These are phyloP conservation scores for Proteles cristata DNA, from an alignment of 2,113 vertebrate species.

Conservation along the genomic window DNA sequence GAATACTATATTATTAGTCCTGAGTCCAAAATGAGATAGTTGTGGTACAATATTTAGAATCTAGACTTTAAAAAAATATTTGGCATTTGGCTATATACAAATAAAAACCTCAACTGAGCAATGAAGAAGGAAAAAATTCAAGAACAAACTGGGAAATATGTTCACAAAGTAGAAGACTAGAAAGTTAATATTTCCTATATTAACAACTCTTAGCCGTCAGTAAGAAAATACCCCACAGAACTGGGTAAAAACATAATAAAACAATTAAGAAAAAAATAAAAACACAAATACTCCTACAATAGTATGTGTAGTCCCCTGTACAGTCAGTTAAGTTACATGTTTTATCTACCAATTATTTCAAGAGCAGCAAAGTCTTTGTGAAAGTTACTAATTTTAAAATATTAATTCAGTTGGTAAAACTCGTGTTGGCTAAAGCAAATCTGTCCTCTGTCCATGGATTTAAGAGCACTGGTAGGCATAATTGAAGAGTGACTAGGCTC, in stretches of 20 bases:
- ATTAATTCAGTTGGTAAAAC: not conserved
- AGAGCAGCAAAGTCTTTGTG: not conserved
- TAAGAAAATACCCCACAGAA: not conserved
- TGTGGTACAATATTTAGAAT: not conserved
- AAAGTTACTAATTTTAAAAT: not conserved
- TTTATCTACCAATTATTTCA: not conserved
- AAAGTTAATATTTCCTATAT: not conserved
- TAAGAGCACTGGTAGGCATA: not conserved
- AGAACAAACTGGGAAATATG: not conserved
- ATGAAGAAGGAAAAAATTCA: not conserved
- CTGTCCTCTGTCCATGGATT: not conserved
- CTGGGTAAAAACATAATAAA: not conserved
- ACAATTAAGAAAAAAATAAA: not conserved
- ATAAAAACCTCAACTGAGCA: not conserved
- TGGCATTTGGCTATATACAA: not conserved
- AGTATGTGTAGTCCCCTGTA: not conserved
- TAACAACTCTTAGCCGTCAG: not conserved
- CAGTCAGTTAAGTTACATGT: not conserved
- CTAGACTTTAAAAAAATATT: not conserved
- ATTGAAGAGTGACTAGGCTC: not conserved
- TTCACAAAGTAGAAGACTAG: not conserved
- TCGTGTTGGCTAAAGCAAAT: not conserved
- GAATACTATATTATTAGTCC: not conserved
- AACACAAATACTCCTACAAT: not conserved
- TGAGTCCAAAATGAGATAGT: not conserved